Percentiles rank a stretch among this genome's conserved stretches.
phyloP scores from a whole-genome alignment of 2,888 invertebrate genomes.

The Darwinula stevensoni region DNA sequence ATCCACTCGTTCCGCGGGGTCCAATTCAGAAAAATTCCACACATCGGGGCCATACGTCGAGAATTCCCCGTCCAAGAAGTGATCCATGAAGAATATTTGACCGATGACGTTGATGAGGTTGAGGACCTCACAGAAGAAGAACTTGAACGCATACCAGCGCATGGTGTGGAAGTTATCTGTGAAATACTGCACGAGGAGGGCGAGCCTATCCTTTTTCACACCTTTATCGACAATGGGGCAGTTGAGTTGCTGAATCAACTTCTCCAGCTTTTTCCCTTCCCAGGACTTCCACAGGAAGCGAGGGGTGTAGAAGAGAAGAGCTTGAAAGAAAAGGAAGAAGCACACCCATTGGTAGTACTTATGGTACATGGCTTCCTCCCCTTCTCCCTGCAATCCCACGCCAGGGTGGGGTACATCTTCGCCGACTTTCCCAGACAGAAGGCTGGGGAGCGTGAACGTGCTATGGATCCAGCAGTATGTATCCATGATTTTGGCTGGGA shows the following conservation, averaged over 20 bases:
- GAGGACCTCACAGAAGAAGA: conserved; percentile 11
- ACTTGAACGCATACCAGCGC: conserved; percentile 10
- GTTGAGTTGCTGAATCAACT: conserved; percentile 8
- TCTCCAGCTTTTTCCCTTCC: conserved; percentile 12
- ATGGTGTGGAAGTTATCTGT: conserved; percentile 9
- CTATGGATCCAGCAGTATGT: conserved; percentile 12
- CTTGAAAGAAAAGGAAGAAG: conserved; percentile 15
- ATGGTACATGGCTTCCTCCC: conserved; percentile 11
- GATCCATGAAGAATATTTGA: conserved; percentile 13
- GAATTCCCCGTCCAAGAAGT: conserved; percentile 13
- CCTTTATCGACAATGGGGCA: background rate
- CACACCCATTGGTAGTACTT: conserved; percentile 17
- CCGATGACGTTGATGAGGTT: conserved; percentile 13
- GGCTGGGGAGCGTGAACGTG: conserved; percentile 13
- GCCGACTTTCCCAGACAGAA: too few species aligned
- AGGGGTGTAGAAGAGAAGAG: conserved; percentile 13
- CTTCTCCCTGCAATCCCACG: conserved; percentile 12
- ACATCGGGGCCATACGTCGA: conserved; percentile 13
- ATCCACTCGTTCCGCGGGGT: conserved; percentile 12
- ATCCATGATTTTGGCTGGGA: conserved; percentile 10
- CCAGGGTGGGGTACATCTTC: conserved; percentile 13
- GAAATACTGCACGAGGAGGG: conserved; percentile 10
- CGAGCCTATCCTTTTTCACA: conserved; percentile 7
- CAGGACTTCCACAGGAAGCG: conserved; percentile 14
- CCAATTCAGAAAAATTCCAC: conserved; percentile 11